Conservation (phyloP, 2,113 vertebrate genomes). For the Mirounga angustirostris region DNA sequence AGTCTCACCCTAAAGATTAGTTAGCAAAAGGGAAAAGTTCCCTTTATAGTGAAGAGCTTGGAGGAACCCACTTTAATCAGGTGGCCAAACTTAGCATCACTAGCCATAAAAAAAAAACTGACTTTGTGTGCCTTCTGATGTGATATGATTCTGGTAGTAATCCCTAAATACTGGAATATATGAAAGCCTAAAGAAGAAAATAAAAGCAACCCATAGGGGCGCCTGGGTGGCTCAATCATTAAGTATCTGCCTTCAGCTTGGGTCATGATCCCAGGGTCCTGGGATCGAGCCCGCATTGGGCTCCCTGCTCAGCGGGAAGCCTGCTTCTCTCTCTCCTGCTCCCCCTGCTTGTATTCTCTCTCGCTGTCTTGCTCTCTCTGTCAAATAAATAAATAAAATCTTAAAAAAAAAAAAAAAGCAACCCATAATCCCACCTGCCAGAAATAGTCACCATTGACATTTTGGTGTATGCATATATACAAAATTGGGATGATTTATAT, state of each 20-base stretch:
- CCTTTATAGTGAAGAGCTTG: background rate
- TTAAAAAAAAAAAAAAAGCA: slow-evolving; percentile 7
- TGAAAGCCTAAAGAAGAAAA: slow-evolving; percentile 21
- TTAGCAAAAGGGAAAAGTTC: background rate
- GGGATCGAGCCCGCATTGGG: too few relatives aligned
- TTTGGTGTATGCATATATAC: background rate
- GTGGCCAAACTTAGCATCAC: background rate
- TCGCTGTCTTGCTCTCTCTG: too few relatives aligned
- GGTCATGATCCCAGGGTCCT: too few relatives aligned
- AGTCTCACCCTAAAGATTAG: background rate
- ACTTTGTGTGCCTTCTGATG: background rate
- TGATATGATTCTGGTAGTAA: background rate
- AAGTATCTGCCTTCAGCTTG: too few relatives aligned
- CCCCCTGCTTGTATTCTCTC: too few relatives aligned
- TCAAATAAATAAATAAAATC: too few relatives aligned
- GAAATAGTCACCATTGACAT: slow-evolving; percentile 4
- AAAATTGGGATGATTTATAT: slow-evolving; percentile 10
- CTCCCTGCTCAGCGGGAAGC: too few relatives aligned
- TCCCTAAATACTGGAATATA: background rate
- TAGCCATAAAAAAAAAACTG: background rate
- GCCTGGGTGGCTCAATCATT: too few relatives aligned
- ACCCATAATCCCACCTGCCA: background rate
- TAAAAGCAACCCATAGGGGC: background rate
- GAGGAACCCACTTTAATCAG: background rate
- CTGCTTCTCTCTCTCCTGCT: too few relatives aligned